Evolutionary conservation across 2,888 invertebrate species (phyloP), one percentile per base, ranked within the genome.

Genomic region (Chrysolina americana): DNA sequence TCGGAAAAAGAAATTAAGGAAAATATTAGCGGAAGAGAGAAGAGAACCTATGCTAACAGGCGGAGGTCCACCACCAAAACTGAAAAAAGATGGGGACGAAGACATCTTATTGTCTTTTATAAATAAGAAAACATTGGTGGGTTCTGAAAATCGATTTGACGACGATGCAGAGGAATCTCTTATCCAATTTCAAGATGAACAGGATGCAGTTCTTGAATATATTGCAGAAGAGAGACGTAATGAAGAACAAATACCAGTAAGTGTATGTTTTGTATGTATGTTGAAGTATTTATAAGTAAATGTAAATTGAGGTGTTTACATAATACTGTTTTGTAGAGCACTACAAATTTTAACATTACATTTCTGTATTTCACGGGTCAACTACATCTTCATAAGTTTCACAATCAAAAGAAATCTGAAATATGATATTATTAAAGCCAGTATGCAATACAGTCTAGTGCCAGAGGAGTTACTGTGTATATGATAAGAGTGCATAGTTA

Each of bases 1-100:
- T 63, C 21, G 47, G 15, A 70, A 70, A 63, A 70, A 63, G 28
- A 28, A 70, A 17, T 15, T 63, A 2, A 36, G 70, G 47, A 63
- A 70, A 62, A 48, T 44, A 11, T 70, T 70, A 41, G 63, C 70
- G 17, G 44, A 68, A 50, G 53, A 68, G 50, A 48, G 28, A 28
- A 68, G 15, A 19, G 19, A 68, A 68, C 2, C 47, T 48, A 19
- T 68, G 21, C 50, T 68, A 21, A 68, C 48, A 23, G 68, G 53
- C 15, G 68, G 53, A 23, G 53, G 50, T 44, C 44, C 44, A 11
- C 44, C 8, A 44, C 44, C 13, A 13, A 44, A 44, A 44, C 44
- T 59, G 28, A 59, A 59, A 59, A 59, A 21, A 21, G 53, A 9
- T 53, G 53, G n/a, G 11, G 5, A 10, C 10, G 53, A 53, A 19